A percentile compares a stretch with the other conserved stretches of the same genome.
These are phyloP conservation scores for Linhomoeus sp. DNA, from an alignment of 2,888 invertebrate genomes.

Conservation along the genomic window DNA sequence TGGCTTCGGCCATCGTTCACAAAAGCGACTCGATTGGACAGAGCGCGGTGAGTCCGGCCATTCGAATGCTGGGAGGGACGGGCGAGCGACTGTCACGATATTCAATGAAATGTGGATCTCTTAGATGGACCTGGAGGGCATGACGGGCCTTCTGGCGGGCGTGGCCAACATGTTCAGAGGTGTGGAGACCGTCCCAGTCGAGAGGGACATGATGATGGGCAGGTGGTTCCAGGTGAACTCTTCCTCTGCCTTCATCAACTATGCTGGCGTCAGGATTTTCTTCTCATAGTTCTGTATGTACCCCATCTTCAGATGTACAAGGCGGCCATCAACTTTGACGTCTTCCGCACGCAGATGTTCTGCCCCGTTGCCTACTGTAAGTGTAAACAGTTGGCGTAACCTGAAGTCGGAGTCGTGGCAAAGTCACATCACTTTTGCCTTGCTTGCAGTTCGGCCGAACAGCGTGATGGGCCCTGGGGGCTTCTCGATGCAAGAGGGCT, in stretches of 20 bases:
- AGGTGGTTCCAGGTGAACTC: conserved; percentile 19
- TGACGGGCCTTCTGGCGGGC: conserved; percentile 24
- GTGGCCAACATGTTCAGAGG: conserved; percentile 24
- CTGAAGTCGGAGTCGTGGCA: too few relatives aligned
- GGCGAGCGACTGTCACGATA: too few relatives aligned
- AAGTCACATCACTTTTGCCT: too few relatives aligned
- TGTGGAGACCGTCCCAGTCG: conserved; percentile 23
- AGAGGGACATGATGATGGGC: conserved; percentile 23
- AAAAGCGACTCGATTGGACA: too few relatives aligned
- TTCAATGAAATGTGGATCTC: too few relatives aligned
- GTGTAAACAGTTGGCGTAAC: too few relatives aligned
- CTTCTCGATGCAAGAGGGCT: conserved; percentile 27
- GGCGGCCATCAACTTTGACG: conserved; percentile 27
- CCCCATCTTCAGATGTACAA: conserved; percentile 22
- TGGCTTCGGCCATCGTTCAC: too few relatives aligned
- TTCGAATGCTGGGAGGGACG: too few relatives aligned
- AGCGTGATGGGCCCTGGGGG: conserved; percentile 25
- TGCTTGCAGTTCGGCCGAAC: conserved; percentile 19
- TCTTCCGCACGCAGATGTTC: conserved; percentile 27
- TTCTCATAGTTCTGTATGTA: background rate
- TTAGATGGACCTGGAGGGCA: conserved; percentile 24
- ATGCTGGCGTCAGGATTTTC: background rate
- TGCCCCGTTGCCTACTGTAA: conserved; percentile 27
- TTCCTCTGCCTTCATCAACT: background rate
- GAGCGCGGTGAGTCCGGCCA: too few relatives aligned